A percentile compares a stretch with the other conserved stretches of the same genome.
Evolutionary conservation across 2,888 invertebrate genomes (phyloP).

Genomic region (Lycophotia porphyrea): DNA sequence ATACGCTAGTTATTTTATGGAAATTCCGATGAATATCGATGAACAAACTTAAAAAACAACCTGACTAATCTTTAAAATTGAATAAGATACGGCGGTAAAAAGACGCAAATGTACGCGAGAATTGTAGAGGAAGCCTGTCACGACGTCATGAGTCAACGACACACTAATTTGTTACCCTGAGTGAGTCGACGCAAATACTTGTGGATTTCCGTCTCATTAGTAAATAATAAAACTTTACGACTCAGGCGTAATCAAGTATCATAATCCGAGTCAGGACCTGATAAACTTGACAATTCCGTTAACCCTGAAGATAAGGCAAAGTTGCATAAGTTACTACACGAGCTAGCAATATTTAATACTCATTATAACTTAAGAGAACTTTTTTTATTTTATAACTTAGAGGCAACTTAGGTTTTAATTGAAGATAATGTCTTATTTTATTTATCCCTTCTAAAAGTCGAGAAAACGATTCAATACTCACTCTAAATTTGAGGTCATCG

Average conservation of each 20-base stretch:
- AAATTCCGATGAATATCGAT: not conserved
- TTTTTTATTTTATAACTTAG: not conserved
- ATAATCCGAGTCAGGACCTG: constrained; percentile 13
- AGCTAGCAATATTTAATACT: not conserved
- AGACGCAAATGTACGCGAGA: constrained; percentile 15
- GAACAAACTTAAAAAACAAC: not conserved
- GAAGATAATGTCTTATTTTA: constrained; percentile 1
- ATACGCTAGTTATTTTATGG: not conserved
- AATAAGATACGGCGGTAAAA: constrained; percentile 11
- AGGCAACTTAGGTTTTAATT: not conserved
- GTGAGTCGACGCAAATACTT: constrained; percentile 18
- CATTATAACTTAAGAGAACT: not conserved
- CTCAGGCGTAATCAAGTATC: constrained; percentile 19
- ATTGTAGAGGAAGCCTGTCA: constrained; percentile 41
- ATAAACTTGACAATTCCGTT: constrained; percentile 33
- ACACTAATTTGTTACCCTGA: constrained; percentile 25
- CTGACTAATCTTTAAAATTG: constrained; percentile 1
- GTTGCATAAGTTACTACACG: constrained; percentile 5
- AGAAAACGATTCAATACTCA: constrained; percentile 72
- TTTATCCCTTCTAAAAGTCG: not conserved
- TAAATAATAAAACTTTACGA: constrained; percentile 48
- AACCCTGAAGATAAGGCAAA: constrained; percentile 35
- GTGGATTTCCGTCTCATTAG: constrained; percentile 29
- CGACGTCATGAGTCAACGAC: constrained; percentile 37
- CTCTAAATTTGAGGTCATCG: constrained; percentile 95